Base-by-base conservation (phyloP, 2,888 invertebrate species). In the Lasioglossum calceatum region DNA sequence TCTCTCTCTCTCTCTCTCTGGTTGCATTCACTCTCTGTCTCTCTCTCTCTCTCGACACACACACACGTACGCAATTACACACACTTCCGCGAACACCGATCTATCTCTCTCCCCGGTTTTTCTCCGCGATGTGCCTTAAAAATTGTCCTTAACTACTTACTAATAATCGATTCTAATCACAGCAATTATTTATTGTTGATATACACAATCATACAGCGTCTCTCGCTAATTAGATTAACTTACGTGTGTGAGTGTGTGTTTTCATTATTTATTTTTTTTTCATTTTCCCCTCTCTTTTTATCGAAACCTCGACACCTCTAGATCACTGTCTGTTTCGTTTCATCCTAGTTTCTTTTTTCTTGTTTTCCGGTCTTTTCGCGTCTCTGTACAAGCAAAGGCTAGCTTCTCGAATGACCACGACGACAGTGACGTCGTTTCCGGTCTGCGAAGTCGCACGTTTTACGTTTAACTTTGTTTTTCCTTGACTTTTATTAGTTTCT, bases 111-210 rank as follows among this genome's bases (percentile, higher is more conserved):
- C 36, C 64, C 47, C 74, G 50, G 7, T 39, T 64, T 64, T 64
- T 81, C 79, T 85, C 85, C 70, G 83, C 92, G 88, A 91, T 91
- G 90, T 91, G 90, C 92, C 47, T 93, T 94, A 92, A 93, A 94
- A 94, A 94, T 93, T 92, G 92, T 93, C 92, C 95, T 95, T 95
- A 95, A 93, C 93, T 94, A 95, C 93, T 94, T 92, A 94, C 93
- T 94, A 94, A 94, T 92, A 95, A 94, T 94, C 94, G 94, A 94
- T 93, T 95, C 95, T 95, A 95, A 95, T 95, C 95, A 95, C 95
- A 95, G 95, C 95, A 95, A 95, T 93, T 94, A 95, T 95, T 95
- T 95, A 95, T 95, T 95, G 95, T 95, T 95, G 95, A 95, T 95
- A 95, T 95, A 95, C 94, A 95, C 94, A 94, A 95, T 95, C 94